phyloP scores from a whole-genome alignment of 2,797 vertebrate genomes.

The Morelia viridis region DNA sequence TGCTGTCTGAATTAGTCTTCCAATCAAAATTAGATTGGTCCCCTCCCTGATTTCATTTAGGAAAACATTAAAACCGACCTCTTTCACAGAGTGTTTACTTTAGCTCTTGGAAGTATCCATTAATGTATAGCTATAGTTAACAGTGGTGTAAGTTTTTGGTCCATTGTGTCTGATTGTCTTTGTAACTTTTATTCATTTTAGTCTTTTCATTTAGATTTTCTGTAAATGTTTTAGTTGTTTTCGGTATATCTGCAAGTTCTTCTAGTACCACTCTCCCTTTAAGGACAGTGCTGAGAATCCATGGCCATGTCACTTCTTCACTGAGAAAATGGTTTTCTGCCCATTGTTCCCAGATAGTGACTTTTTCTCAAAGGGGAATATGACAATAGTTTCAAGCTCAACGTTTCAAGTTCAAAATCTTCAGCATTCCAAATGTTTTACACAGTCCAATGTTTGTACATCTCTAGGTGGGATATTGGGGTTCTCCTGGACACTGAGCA shows the following conservation, averaged over 20 bases:
- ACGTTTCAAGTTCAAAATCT: not conserved
- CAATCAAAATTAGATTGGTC: not conserved
- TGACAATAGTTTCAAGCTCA: not conserved
- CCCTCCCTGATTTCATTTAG: not conserved
- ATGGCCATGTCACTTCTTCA: not conserved
- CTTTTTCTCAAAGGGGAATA: not conserved
- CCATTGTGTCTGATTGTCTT: not conserved
- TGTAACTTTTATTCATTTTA: not conserved
- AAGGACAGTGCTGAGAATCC: not conserved
- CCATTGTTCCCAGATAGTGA: not conserved
- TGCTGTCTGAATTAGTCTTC: not conserved
- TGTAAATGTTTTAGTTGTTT: not conserved
- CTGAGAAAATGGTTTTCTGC: not conserved
- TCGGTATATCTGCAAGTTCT: not conserved
- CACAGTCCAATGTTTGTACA: not conserved
- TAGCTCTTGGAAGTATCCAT: not conserved
- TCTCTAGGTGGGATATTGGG: not conserved
- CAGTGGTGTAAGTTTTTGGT: not conserved
- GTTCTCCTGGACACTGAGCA: not conserved
- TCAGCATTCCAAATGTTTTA: not conserved
- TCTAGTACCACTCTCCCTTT: not conserved
- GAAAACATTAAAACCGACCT: not conserved
- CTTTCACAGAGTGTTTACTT: not conserved
- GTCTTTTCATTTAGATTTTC: not conserved
- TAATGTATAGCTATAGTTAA: not conserved